phyloP scores from a whole-genome alignment of 2,888 invertebrate species.

The Nemoura dubitans region DNA sequence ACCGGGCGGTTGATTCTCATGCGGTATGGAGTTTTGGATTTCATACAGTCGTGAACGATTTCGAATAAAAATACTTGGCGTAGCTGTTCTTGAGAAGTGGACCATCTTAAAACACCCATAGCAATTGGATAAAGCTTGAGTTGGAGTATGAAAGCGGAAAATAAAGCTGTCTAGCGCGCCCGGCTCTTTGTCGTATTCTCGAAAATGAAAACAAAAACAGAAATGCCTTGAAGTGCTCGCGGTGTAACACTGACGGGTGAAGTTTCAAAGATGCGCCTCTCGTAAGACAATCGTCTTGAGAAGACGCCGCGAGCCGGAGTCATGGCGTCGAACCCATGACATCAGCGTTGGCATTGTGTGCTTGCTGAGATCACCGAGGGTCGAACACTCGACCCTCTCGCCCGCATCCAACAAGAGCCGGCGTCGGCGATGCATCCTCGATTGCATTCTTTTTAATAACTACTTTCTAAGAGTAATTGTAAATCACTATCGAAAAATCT shows the following conservation, averaged over 20 bases:
- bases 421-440: background rate
- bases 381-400: slow-evolving; percentile 25
- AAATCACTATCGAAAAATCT: background rate
- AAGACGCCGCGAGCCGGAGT: background rate
- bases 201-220: background rate
- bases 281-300: background rate
- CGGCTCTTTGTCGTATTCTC: background rate
- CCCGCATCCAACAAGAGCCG: background rate
- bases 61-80: background rate
- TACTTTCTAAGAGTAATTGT: background rate
- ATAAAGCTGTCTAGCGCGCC: background rate
- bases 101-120: background rate
- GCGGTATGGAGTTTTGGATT: background rate
- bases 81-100: background rate
- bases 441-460: background rate
- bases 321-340: background rate
- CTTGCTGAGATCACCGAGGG: background rate
- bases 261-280: background rate
- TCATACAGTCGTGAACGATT: background rate
- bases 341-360: background rate
- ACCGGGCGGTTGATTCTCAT: background rate
- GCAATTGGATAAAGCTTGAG: background rate
- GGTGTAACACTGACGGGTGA: background rate
- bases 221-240: no score
- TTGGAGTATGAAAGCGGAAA: background rate